Evolutionary conservation across 2,797 vertebrate genomes (phyloP), one percentile per base, ranked within the genome.

Genomic region (Tangara arthus): DNA sequence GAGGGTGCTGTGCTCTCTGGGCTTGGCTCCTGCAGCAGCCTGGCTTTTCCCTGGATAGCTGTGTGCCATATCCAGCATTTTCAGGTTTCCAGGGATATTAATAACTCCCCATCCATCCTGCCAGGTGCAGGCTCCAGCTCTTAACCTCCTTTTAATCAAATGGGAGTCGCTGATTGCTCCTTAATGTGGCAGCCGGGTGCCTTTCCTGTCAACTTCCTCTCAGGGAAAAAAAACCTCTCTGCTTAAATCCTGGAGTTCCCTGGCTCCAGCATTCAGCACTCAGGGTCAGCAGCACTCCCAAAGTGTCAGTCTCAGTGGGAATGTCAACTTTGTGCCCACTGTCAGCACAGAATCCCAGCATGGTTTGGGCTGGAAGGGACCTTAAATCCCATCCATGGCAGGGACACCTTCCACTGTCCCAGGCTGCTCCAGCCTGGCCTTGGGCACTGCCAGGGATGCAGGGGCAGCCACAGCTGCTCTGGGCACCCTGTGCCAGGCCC

Each of bases 81-180:
- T 47, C 53, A 61, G 37, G 71, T 78, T 91, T 76, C 55, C 37
- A 30, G 66, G 47, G 75, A 49, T 89, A 89, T 92, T 92, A 93
- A 91, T 94, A 95, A 66, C 93, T 86, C 50, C 5, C 8, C 64
- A 30, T 12, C 1, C 7, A n/a, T 81, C 81, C 79, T 90, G 35
- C 82, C 68, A 60, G 65, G 32, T 65, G 57, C 69, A 72, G 72
- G 50, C 61, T 91, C 8, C 52, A 41, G 80, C 65, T 75, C 35
- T 72, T 71, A 75, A 59, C 88, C 90, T 94, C 34, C 0, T 88
- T 88, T 86, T 76, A 30, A 49, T 89, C 52, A 68, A 59, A 44
- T 22, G 22, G 2, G 19, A 63, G 26, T 44, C 0, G 0, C 6
- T 2, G 6, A 9, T 76, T 0, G 3, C 39, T 65, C 39, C 34